Percentiles rank a stretch among this genome's conserved stretches.
Conservation (phyloP, 1,140 invertebrate species). For the Cydia fagiglandana region DNA sequence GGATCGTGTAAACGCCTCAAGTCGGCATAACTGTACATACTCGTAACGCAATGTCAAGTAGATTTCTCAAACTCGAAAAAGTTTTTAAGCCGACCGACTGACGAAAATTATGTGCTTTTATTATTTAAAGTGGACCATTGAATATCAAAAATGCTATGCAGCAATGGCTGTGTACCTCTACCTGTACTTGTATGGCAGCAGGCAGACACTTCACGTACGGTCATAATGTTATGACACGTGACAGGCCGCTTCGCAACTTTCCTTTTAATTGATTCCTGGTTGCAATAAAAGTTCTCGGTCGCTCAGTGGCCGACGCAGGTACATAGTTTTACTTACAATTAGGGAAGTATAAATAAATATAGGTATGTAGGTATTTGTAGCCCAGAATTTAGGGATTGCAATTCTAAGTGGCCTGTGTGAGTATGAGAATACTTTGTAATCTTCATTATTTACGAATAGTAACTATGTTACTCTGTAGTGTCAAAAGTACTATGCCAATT, state of each 20-base stretch:
- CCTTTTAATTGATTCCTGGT: constrained; percentile 1
- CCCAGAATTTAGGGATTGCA: too few relatives aligned
- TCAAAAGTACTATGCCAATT: too few relatives aligned
- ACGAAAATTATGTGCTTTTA: too few relatives aligned
- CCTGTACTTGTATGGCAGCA: neutral
- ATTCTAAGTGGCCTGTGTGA: too few relatives aligned
- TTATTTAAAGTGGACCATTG: too few relatives aligned
- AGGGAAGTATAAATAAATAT: too few relatives aligned
- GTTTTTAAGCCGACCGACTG: too few relatives aligned
- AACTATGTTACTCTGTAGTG: too few relatives aligned
- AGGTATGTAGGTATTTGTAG: too few relatives aligned
- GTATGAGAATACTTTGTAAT: too few relatives aligned
- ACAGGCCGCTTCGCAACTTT: neutral
- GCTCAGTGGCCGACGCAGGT: neutral
- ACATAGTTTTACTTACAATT: neutral
- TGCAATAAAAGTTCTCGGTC: neutral
- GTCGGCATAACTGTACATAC: too few relatives aligned
- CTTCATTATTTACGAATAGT: too few relatives aligned
- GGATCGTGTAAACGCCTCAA: neutral
- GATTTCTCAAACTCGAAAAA: neutral
- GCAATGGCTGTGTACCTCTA: neutral
- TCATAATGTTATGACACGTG: constrained; percentile 8
- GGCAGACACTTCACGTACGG: neutral
- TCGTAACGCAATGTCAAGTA: neutral
- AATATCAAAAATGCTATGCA: neutral